phyloP scores from a whole-genome alignment of 2,113 vertebrate species.

The Trinectes maculatus region DNA sequence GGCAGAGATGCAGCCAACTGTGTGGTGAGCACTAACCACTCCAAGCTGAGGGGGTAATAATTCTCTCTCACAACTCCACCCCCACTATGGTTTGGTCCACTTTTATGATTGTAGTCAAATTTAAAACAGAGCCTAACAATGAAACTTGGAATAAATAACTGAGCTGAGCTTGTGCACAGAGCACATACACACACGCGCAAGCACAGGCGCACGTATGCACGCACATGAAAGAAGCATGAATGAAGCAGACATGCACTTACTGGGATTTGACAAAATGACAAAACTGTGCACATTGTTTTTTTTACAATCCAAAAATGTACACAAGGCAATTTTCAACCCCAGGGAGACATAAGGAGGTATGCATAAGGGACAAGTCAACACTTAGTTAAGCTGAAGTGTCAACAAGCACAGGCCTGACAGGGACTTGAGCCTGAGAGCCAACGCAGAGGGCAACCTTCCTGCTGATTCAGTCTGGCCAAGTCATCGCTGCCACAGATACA shows the following conservation, averaged over 20 bases:
- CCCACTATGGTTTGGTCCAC: conserved; percentile 61
- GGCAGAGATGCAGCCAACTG: conserved; percentile 13
- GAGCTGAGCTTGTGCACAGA: conserved; percentile 21
- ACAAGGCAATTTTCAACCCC: background rate
- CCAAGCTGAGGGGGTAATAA: conserved; percentile 62
- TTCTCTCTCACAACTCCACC: conserved; percentile 55
- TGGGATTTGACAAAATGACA: background rate
- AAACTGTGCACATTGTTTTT: background rate
- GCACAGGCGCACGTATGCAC: too few relatives aligned
- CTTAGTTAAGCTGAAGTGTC: conserved; percentile 33
- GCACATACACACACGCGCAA: too few relatives aligned
- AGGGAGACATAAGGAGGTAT: background rate
- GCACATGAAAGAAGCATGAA: too few relatives aligned
- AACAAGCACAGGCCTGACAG: conserved; percentile 10
- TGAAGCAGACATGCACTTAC: too few relatives aligned
- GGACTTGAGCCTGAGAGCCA: conserved; percentile 12
- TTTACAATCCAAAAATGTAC: background rate
- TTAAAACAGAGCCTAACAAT: conserved; percentile 70
- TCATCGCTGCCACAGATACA: conserved; percentile 37
- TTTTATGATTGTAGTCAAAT: conserved; percentile 57
- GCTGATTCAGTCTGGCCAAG: conserved; percentile 40
- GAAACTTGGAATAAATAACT: conserved; percentile 48
- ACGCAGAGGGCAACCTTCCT: conserved; percentile 24
- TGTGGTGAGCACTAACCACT: conserved; percentile 49
- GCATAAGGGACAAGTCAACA: conserved; percentile 28